Evolutionary conservation across 2,797 vertebrate genomes (phyloP).

Genomic region (Heliangelus exortis): DNA sequence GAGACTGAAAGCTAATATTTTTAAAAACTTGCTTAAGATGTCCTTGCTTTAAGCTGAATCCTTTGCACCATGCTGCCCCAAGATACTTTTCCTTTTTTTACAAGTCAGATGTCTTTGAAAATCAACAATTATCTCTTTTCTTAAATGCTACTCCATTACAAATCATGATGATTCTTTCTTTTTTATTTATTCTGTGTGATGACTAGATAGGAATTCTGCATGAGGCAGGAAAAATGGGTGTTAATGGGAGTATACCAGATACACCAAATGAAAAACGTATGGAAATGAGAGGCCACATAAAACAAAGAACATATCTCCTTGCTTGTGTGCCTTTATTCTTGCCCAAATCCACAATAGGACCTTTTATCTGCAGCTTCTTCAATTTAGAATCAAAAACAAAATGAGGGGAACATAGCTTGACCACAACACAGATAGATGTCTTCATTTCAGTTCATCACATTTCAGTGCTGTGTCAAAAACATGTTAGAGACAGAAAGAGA

Average conservation of each 20-base stretch:
- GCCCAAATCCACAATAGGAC: neutral
- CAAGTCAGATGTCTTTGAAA: neutral
- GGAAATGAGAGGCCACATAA: neutral
- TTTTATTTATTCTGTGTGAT: neutral
- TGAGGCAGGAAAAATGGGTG: neutral
- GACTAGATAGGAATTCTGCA: neutral
- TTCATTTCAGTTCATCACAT: slow-evolving; percentile 33
- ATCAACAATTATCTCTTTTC: neutral
- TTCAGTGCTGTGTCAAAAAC: slow-evolving; percentile 22
- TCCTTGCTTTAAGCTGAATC: neutral
- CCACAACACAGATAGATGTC: neutral
- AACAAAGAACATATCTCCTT: neutral
- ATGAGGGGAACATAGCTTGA: neutral
- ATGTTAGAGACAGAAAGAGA: neutral
- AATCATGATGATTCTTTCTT: neutral
- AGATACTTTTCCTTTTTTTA: neutral
- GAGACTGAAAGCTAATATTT: neutral
- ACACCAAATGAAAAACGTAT: neutral
- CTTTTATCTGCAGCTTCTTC: neutral
- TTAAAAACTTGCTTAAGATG: neutral
- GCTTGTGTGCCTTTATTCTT: neutral
- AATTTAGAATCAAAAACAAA: slow-evolving; percentile 23
- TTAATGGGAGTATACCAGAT: neutral
- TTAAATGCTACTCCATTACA: neutral
- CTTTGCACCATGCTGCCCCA: neutral